These are phyloP conservation scores for Ichneumon xanthorius DNA, from an alignment of 2,888 invertebrate species.

Conservation along the genomic window DNA sequence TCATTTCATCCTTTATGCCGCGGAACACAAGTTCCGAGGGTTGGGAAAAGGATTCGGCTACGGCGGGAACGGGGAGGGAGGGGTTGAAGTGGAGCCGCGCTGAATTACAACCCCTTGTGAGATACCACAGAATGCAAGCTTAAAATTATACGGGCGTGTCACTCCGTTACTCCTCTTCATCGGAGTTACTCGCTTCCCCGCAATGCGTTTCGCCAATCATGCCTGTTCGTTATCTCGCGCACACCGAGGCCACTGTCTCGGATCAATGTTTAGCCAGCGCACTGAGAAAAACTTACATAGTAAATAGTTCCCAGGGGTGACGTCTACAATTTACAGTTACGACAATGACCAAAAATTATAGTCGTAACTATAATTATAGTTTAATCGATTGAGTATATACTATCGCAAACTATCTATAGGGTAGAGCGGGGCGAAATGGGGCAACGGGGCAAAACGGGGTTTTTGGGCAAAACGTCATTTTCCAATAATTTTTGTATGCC, in stretches of 20 bases:
- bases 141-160: slow-evolving; percentile 84
- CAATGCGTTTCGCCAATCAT: slow-evolving; percentile 44
- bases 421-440: too few relatives aligned
- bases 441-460: too few relatives aligned
- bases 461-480: too few relatives aligned
- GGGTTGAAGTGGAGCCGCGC: slow-evolving; percentile 75
- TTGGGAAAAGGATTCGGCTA: slow-evolving; percentile 68
- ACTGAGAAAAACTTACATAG: too few relatives aligned
- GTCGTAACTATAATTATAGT: too few relatives aligned
- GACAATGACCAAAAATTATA: too few relatives aligned
- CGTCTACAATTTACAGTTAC: too few relatives aligned
- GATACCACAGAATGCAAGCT: slow-evolving; percentile 83
- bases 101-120: slow-evolving; percentile 84
- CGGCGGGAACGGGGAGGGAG: slow-evolving; percentile 29
- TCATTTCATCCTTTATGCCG: slow-evolving; percentile 82
- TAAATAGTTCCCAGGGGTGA: too few relatives aligned
- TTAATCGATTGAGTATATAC: too few relatives aligned
- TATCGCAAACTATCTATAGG: too few relatives aligned
- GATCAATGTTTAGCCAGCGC: slow-evolving; percentile 45
- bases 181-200: slow-evolving; percentile 45
- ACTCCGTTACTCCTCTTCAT: slow-evolving; percentile 61
- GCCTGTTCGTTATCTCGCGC: slow-evolving; percentile 42
- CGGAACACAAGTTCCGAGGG: slow-evolving; percentile 61
- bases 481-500: too few relatives aligned
- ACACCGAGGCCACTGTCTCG: slow-evolving; percentile 40